Evolutionary conservation across 2,113 vertebrate species (phyloP), one percentile per base, ranked within the genome.

Genomic region (Misgurnus anguillicaudatus): DNA sequence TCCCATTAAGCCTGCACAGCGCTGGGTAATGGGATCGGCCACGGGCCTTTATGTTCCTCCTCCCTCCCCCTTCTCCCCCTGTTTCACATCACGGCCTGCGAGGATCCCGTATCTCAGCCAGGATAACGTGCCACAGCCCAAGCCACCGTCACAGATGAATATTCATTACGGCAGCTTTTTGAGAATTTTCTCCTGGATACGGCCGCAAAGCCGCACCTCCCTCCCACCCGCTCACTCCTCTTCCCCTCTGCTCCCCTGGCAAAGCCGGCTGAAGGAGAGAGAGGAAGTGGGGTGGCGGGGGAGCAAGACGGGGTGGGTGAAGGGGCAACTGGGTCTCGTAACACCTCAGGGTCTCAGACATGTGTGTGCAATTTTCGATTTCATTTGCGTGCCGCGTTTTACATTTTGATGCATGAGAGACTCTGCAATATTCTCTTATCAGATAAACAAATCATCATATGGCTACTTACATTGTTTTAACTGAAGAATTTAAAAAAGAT

Each of bases 11-110:
- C 81, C 79, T 79, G 78, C 81, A 75, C 86, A 80, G 80, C 74
- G 60, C 74, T 78, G 80, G 80, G 77, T 86, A 87, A 87, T 86
- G 84, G 82, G 84, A 87, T 87, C 83, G 76, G 84, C 80, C 84
- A 87, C 60, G 84, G 84, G 79, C 85, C 78, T 86, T 86, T 81
- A 79, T 86, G 79, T 82, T 82, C 77, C 58, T 75, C 83, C 80
- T 64, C 65, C 80, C 77, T 66, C 67, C 60, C 53, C 65, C 70
- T 42, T 48, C 75, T 60, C 77, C 55, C 47, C 67, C 78, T 17
- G 17, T 61, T 36, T 62, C 72, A 58, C 55, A 48, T 53, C 63
- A 41, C 60, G 62, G 55, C 64, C 65, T 65, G 76, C 64, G 53
- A 69, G 79, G 48, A 80, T 79, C 67, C 62, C 38, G 65, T 72